phyloP scores from a whole-genome alignment of 2,113 vertebrate species.

The Chaenogobius annularis region DNA sequence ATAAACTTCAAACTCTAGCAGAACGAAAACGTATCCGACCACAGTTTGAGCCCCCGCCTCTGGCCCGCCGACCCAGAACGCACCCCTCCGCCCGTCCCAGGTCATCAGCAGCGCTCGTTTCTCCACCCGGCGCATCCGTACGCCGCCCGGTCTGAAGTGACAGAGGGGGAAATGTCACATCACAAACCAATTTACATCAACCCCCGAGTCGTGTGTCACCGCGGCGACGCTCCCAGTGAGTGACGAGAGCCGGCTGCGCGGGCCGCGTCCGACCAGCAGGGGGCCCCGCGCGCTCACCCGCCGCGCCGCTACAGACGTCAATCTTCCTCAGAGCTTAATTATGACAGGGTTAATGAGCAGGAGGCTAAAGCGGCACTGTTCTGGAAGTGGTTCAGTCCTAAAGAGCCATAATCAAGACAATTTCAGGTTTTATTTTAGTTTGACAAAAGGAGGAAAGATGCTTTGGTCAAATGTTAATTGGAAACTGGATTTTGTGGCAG shows the following conservation, averaged over 20 bases:
- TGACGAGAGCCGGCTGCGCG: conserved; percentile 34
- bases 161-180: conserved; percentile 81
- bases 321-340: conserved; percentile 6
- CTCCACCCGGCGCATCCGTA: conserved; percentile 53
- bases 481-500: too few species aligned
- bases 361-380: not conserved
- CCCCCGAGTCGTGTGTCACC: conserved; percentile 46
- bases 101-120: conserved; percentile 43
- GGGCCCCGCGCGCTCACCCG: not conserved
- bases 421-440: too few species aligned
- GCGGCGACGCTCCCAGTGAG: conserved; percentile 50
- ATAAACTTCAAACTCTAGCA: too few species aligned
- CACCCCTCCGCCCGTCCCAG: conserved; percentile 1
- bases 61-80: not conserved
- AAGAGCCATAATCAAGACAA: too few species aligned
- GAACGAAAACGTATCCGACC: too few species aligned
- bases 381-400: not conserved
- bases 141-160: conserved; percentile 67
- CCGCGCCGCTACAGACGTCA: not conserved
- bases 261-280: conserved; percentile 17
- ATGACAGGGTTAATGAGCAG: not conserved
- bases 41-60: not conserved
- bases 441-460: too few species aligned
- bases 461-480: too few species aligned
- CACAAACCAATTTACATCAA: conserved; percentile 80